Evolutionary conservation across 2,888 invertebrate species (phyloP).

Genomic region (Acleris cristana): DNA sequence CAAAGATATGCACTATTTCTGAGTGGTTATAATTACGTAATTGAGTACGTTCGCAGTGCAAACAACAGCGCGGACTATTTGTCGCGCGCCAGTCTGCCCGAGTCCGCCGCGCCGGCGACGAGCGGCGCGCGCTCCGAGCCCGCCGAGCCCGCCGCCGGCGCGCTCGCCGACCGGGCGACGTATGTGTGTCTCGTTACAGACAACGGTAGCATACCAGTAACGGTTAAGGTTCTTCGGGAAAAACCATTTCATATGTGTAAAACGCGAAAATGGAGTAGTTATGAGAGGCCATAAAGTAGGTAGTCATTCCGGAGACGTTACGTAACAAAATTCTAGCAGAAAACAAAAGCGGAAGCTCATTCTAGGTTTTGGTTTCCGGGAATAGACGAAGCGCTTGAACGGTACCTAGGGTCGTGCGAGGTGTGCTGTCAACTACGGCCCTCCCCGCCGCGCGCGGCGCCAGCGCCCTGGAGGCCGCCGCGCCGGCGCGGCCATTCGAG

Average conservation of each 20-base stretch:
- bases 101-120: background rate
- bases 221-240: background rate
- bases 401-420: conserved; percentile 6
- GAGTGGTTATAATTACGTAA: too few species aligned
- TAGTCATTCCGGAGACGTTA: conserved; percentile 5
- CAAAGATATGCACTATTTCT: too few species aligned
- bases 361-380: conserved; percentile 13
- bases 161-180: conserved; percentile 8
- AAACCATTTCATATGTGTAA: conserved; percentile 4
- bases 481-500: background rate
- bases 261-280: conserved; percentile 14
- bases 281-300: conserved; percentile 21
- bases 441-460: conserved; percentile 28
- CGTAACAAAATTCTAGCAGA: background rate
- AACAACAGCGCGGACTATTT: conserved; percentile 13
- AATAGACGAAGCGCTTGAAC: conserved; percentile 1
- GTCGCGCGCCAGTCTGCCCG: conserved; percentile 1
- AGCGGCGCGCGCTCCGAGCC: background rate
- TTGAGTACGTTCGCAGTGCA: conserved; percentile 3
- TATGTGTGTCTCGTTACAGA: conserved; percentile 15
- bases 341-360: background rate
- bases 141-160: conserved; percentile 4
- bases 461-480: conserved; percentile 26
- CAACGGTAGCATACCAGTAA: conserved; percentile 3
- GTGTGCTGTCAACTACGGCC: conserved; percentile 23